phyloP scores from a whole-genome alignment of 1,140 invertebrate species.

The Caenorhabditis inopinata region DNA sequence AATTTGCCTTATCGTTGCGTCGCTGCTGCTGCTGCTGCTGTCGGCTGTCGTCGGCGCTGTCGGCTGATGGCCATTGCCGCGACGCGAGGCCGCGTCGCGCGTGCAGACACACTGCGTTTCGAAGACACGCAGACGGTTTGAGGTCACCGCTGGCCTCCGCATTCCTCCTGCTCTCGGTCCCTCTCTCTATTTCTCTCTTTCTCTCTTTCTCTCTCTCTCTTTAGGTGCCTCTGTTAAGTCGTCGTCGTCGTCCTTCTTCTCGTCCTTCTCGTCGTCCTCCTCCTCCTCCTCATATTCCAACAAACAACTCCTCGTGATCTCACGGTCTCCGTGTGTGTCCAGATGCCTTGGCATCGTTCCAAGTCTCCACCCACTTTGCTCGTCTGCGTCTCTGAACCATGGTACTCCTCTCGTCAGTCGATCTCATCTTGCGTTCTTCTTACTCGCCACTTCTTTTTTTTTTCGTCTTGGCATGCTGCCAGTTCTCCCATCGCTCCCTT shows the following conservation, averaged over 20 bases:
- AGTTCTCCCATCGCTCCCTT: neutral
- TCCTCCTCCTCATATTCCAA: neutral
- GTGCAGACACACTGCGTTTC: neutral
- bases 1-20: no score
- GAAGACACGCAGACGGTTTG: neutral
- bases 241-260: no score
- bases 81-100: neutral
- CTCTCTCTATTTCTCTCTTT: neutral
- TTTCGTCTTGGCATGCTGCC: neutral
- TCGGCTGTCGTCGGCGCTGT: no score
- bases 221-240: no score
- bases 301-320: neutral
- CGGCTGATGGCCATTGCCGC: neutral
- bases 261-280: no score
- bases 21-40: no score
- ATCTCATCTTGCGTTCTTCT: neutral
- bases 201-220: neutral
- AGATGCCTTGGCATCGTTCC: conserved; percentile 9
- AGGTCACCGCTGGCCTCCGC: neutral
- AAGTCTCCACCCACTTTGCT: neutral
- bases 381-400: neutral
- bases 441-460: neutral
- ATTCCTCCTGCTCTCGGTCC: neutral
- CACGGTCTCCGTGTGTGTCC: neutral
- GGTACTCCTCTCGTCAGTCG: neutral